These are phyloP conservation scores for Solenopsis invicta DNA, from an alignment of 1,140 invertebrate species.

Conservation along the genomic window DNA sequence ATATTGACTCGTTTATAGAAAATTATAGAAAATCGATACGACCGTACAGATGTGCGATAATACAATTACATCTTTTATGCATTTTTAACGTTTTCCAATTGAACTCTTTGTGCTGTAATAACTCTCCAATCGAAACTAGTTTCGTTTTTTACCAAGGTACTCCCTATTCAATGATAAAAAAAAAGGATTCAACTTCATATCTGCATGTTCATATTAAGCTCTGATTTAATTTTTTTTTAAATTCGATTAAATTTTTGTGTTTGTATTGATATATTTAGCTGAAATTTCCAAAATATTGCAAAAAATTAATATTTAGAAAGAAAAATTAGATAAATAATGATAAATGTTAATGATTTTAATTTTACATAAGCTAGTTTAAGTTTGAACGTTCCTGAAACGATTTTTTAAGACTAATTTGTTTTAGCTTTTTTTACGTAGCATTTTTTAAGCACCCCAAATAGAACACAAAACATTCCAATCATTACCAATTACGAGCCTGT, in stretches of 20 bases:
- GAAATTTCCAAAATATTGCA: not conserved
- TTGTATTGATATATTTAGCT: not conserved
- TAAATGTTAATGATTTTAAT: conserved; percentile 2
- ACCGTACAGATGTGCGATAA: not conserved
- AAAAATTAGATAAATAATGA: not conserved
- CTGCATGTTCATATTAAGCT: not conserved
- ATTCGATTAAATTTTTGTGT: not conserved
- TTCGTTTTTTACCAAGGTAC: not conserved
- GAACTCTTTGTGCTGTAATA: not conserved
- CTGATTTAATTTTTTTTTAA: not conserved
- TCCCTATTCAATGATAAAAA: not conserved
- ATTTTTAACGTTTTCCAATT: conserved; percentile 15
- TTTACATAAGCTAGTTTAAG: not conserved
- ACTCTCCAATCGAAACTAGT: not conserved
- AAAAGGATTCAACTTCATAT: not conserved
- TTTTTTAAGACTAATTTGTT: no score
- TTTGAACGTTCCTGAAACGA: no score
- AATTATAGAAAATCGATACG: not conserved
- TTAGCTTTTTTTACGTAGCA: no score
- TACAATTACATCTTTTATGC: not conserved
- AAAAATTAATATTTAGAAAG: not conserved
- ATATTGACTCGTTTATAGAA: not conserved
- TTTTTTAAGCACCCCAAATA: no score
- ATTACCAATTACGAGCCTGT: no score
- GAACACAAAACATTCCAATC: no score